Evolutionary conservation across 2,888 invertebrate genomes (phyloP).

Genomic region (Odontomyia ornata): DNA sequence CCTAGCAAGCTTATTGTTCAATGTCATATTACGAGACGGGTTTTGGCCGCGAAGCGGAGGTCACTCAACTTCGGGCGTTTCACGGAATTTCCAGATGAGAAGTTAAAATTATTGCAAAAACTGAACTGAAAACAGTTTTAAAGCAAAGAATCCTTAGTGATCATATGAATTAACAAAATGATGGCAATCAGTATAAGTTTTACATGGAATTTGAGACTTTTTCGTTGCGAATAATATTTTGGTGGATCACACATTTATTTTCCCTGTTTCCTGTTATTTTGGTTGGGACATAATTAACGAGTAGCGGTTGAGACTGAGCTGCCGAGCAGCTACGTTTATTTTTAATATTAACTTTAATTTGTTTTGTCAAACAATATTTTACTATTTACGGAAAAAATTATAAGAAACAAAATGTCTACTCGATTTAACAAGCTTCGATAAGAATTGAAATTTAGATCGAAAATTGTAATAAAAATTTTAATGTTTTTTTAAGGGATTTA

Average conservation of each 20-base stretch:
- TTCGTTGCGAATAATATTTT: neutral
- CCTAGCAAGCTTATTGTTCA: too few species aligned
- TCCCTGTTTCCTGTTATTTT: too few species aligned
- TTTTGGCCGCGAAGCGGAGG: too few species aligned
- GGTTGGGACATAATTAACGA: neutral
- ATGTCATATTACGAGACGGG: too few species aligned
- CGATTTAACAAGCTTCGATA: neutral
- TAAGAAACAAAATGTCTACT: neutral
- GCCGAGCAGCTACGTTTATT: slow-evolving; percentile 12
- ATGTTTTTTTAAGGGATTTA: neutral
- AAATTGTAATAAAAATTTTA: neutral
- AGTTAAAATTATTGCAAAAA: too few species aligned
- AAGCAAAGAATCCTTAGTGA: too few species aligned
- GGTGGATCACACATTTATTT: neutral
- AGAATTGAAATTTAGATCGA: neutral
- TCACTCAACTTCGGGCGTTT: too few species aligned
- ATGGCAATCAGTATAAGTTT: too few species aligned
- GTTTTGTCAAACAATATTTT: neutral
- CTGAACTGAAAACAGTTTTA: too few species aligned
- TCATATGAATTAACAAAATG: too few species aligned
- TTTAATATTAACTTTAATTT: slow-evolving; percentile 6
- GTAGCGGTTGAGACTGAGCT: slow-evolving; percentile 20
- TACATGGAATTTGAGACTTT: too few species aligned
- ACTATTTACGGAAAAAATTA: neutral
- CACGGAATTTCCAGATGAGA: too few species aligned